phyloP scores from a whole-genome alignment of 2,797 vertebrate genomes.

The Cetoscarus ocellatus region DNA sequence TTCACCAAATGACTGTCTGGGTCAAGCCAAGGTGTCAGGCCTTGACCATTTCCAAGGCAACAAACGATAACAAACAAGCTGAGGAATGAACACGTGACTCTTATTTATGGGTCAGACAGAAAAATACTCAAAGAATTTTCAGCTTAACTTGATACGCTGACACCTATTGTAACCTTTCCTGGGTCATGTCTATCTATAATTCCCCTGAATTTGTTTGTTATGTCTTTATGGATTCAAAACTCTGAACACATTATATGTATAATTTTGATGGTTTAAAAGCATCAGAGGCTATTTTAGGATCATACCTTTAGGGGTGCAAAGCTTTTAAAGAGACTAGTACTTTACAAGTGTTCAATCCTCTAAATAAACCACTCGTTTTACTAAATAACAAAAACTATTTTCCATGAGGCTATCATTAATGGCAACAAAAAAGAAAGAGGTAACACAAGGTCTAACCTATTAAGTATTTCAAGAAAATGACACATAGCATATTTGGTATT shows the following conservation, averaged over 20 bases:
- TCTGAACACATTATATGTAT: background rate
- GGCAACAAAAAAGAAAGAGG: too few relatives aligned
- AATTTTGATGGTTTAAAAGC: too few relatives aligned
- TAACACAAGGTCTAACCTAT: too few relatives aligned
- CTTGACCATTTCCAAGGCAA: conserved; percentile 72
- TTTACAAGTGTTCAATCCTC: too few relatives aligned
- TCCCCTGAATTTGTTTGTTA: background rate
- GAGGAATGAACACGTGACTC: conserved; percentile 51
- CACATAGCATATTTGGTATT: too few relatives aligned
- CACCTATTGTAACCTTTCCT: conserved; percentile 1
- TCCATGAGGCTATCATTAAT: too few relatives aligned
- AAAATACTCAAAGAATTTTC: conserved; percentile 12
- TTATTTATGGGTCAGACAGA: conserved; percentile 10
- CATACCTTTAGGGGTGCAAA: too few relatives aligned
- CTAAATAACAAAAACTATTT: too few relatives aligned
- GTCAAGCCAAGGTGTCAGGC: conserved; percentile 64
- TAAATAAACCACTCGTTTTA: too few relatives aligned
- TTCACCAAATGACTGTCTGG: conserved; percentile 67
- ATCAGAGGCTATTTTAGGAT: too few relatives aligned
- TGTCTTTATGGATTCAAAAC: background rate
- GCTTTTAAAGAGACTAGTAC: too few relatives aligned
- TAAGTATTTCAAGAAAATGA: too few relatives aligned
- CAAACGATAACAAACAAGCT: conserved; percentile 71
- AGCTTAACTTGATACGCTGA: conserved; percentile 2
- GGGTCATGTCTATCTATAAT: conserved; percentile 1